Conservation (phyloP, 2,113 vertebrate genomes). For the Danio rerio region DNA sequence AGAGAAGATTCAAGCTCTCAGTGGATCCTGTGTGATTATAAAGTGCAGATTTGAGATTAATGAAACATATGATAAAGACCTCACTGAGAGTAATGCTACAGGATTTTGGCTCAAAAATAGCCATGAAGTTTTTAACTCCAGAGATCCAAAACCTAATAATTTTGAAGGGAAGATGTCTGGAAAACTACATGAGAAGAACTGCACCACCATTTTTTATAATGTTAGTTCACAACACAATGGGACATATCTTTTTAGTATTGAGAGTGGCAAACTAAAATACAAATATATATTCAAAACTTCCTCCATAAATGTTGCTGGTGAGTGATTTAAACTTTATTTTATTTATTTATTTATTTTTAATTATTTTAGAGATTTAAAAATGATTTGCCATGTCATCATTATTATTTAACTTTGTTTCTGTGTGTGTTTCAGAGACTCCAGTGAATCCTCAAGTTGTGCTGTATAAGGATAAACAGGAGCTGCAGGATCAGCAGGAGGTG, state of each 20-base stretch:
- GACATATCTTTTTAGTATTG: background rate
- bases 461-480: background rate
- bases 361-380: background rate
- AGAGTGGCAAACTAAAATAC: background rate
- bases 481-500: too few relatives aligned
- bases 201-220: background rate
- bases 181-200: background rate
- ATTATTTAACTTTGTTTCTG: background rate
- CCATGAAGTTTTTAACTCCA: background rate
- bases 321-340: background rate
- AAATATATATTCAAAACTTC: rapidly evolving
- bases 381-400: background rate
- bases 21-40: too few relatives aligned
- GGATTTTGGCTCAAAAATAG: background rate
- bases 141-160: background rate
- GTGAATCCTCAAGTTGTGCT: too few relatives aligned
- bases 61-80: too few relatives aligned
- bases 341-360: background rate
- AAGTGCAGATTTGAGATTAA: too few relatives aligned
- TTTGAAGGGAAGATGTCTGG: background rate
- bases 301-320: background rate
- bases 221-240: background rate
- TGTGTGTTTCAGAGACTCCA: constrained; percentile 14
- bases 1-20: too few relatives aligned
- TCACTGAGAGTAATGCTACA: background rate